Evolutionary conservation across 2,797 vertebrate genomes (phyloP), one percentile per base, ranked within the genome.

Genomic region (Parotocinclus haroldoi): DNA sequence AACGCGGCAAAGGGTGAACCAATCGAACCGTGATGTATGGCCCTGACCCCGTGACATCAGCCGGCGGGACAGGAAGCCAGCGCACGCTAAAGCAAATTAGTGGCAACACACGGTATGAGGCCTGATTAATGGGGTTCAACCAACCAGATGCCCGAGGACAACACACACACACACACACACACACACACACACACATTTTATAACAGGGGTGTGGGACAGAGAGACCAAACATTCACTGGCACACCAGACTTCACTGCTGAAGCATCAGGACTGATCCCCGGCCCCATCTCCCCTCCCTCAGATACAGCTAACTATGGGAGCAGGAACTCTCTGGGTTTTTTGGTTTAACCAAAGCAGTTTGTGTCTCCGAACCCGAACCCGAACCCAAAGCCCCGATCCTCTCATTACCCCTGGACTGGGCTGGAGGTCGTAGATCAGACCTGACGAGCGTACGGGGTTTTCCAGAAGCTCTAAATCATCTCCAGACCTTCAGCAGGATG

Each of bases 11-110:
- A 71, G 52, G 44, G 42, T 46, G 9, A 67, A 58, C 65, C 62
- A 72, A 62, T 76, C 65, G 52, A 42, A 27, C 6, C 59, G 58
- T 72, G 66, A 72, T 75, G 60, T 71, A 71, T 71, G 46, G 50
- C 65, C 55, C 37, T 68, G 70, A 73, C 70, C 70, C 38, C 58
- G 46, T 48, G 54, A 69, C 75, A 63, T 59, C 4, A 45, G 58
- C 48, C 55, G 44, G 52, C 36, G 42, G 46, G 58, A 69, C 63
- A 68, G 73, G 66, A 74, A 69, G 63, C 51, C 49, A 55, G 53
- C 68, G 55, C 53, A 66, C 57, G 67, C 58, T 75, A 42, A 51
- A 44, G 66, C 71, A 69, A 73, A 73, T 66, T 53, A 69, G 54
- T n/a, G 48, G 50, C 44, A 75, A 67, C 73, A 50, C 13, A 48